A percentile compares a stretch with the other conserved stretches of the same genome.
phyloP scores from a whole-genome alignment of 2,797 vertebrate species.

The Lates japonicus region DNA sequence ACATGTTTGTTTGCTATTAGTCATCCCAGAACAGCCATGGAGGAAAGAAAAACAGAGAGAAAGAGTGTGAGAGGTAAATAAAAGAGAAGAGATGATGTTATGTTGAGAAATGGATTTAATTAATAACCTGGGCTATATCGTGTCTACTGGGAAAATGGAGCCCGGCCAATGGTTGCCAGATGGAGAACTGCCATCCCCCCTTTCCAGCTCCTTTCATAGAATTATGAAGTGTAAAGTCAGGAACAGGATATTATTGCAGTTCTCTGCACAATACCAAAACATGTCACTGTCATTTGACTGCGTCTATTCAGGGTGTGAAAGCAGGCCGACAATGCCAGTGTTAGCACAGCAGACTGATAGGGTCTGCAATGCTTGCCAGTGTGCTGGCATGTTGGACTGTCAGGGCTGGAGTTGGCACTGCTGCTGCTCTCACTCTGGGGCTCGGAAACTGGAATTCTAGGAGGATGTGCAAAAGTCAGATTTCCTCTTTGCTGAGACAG shows the following conservation, averaged over 20 bases:
- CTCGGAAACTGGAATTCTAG: slow-evolving; percentile 38
- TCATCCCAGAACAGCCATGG: slow-evolving; percentile 69
- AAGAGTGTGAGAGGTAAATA: slow-evolving; percentile 50
- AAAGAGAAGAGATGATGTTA: slow-evolving; percentile 62
- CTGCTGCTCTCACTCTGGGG: slow-evolving; percentile 37
- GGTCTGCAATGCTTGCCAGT: slow-evolving; percentile 64
- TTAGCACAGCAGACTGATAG: slow-evolving; percentile 72
- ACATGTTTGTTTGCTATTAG: slow-evolving; percentile 81
- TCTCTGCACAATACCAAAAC: slow-evolving; percentile 81
- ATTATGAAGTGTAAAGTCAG: slow-evolving; percentile 83
- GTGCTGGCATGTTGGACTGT: slow-evolving; percentile 52
- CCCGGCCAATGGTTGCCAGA: slow-evolving; percentile 68
- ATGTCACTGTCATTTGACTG: slow-evolving; percentile 80
- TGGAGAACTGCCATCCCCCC: slow-evolving; percentile 63
- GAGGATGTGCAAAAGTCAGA: slow-evolving; percentile 40
- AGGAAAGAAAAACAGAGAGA: slow-evolving; percentile 29
- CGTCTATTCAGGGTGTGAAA: slow-evolving; percentile 77
- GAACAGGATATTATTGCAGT: slow-evolving; percentile 85
- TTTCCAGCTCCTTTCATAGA: slow-evolving; percentile 76
- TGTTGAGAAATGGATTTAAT: slow-evolving; percentile 84
- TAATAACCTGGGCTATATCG: slow-evolving; percentile 78
- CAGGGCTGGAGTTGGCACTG: slow-evolving; percentile 53
- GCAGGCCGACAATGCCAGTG: slow-evolving; percentile 68
- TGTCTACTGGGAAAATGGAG: slow-evolving; percentile 73
- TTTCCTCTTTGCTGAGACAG: slow-evolving; percentile 40